Percentiles rank a stretch among this genome's conserved stretches.
These are phyloP conservation scores for Simalia tracyae DNA, from an alignment of 2,797 vertebrate genomes.

Conservation along the genomic window DNA sequence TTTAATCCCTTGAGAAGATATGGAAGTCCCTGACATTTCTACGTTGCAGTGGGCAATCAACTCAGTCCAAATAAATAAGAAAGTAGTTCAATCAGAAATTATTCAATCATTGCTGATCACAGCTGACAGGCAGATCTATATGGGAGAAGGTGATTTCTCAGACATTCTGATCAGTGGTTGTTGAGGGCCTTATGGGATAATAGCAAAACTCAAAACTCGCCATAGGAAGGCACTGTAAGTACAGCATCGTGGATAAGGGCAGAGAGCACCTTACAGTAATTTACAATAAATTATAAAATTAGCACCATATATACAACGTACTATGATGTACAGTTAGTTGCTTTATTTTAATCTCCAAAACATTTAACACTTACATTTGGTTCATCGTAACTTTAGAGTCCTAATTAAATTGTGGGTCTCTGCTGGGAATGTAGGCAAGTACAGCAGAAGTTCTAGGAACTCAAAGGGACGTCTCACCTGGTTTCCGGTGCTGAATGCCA, in stretches of 20 bases:
- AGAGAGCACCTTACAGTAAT: neutral
- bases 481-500: slow-evolving; percentile 70
- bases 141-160: neutral
- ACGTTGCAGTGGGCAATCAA: neutral
- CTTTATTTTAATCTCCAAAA: neutral
- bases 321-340: neutral
- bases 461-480: slow-evolving; percentile 58
- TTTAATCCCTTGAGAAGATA: neutral
- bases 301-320: neutral
- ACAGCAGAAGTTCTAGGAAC: neutral
- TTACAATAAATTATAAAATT: neutral
- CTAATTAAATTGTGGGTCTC: neutral
- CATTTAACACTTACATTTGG: neutral
- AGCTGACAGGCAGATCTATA: neutral
- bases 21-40: neutral
- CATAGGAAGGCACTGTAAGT: neutral
- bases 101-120: neutral
- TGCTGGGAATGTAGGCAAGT: neutral
- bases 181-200: neutral
- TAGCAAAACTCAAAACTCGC: neutral
- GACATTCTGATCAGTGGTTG: neutral
- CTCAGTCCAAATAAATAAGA: neutral
- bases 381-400: neutral
- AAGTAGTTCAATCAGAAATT: neutral
- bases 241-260: neutral